Evolutionary conservation across 2,797 vertebrate genomes (phyloP), one percentile per base, ranked within the genome.

Genomic region (Selene dorsalis): DNA sequence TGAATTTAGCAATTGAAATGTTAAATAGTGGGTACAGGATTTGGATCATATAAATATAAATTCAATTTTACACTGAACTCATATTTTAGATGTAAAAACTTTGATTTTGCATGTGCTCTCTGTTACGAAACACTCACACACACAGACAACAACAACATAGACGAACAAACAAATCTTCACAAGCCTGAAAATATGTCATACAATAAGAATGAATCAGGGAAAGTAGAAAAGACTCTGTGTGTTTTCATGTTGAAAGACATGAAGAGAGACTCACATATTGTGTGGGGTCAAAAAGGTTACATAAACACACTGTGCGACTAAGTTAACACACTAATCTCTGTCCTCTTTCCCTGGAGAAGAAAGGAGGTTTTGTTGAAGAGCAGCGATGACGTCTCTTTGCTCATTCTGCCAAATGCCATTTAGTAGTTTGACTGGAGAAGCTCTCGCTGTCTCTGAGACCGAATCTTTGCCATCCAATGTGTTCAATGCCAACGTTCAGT

Each of bases 341-440:
- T 89, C 74, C 73, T 88, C 81, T 73, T 65, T 82, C 75, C 77
- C 75, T 62, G 69, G 67, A 91, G 80, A 90, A 91, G 85, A 93
- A 91, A 92, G 84, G 64, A 60, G 41, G 17, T 89, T 91, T 91
- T 93, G 91, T 92, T 90, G 70, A 85, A 85, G 75, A n/a, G 84
- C 59, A 82, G 47, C 47, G 64, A 88, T 87, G 80, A 89, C 35
- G 77, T 74, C 80, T 89, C 73, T 82, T 71, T 59, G 77, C 80
- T 84, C 81, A 59, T 78, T 87, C 71, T 80, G 80, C 70, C 85
- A 80, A 85, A 84, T 81, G 79, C 70, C 60, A 75, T 84, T 85
- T 75, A 58, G 61, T 35, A 45, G 74, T 81, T 83, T 62, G 78
- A 78, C 63, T 68, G 83, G 76, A 80, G 87, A 80, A 85, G 60